Conservation (phyloP, 2,113 vertebrate species). For the Sander vitreus region DNA sequence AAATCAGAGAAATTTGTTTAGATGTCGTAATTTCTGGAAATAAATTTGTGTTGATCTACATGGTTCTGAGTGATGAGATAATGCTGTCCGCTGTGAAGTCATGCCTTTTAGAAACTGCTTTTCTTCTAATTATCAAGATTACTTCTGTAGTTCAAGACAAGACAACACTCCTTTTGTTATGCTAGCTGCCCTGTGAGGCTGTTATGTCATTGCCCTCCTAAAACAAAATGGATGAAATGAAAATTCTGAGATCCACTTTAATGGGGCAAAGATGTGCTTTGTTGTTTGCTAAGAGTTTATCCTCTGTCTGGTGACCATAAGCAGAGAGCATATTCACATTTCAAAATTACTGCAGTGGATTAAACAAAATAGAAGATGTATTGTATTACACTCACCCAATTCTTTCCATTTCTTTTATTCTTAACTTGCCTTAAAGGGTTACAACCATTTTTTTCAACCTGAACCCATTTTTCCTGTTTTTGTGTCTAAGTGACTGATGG, state of each 20-base stretch:
- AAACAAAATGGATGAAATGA: not conserved
- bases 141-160: conserved; percentile 7
- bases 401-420: not conserved
- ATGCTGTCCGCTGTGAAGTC: conserved; percentile 48
- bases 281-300: not conserved
- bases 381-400: not conserved
- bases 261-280: not conserved
- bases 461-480: too few species aligned
- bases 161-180: not conserved
- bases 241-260: not conserved
- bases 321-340: not conserved
- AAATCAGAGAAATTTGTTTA: conserved; percentile 61
- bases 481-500: too few species aligned
- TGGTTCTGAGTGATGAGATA: conserved; percentile 57
- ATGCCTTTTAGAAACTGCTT: conserved; percentile 40
- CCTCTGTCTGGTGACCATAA: not conserved
- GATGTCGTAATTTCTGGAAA: conserved; percentile 66
- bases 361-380: not conserved
- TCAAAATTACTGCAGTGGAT: not conserved
- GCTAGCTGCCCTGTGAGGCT: not conserved
- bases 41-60: conserved; percentile 65
- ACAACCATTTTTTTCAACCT: not conserved
- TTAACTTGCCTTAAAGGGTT: not conserved
- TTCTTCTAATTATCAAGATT: conserved; percentile 2
- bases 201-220: not conserved